Evolutionary conservation across 2,797 vertebrate genomes (phyloP).

Genomic region (Aeoliscus strigatus): DNA sequence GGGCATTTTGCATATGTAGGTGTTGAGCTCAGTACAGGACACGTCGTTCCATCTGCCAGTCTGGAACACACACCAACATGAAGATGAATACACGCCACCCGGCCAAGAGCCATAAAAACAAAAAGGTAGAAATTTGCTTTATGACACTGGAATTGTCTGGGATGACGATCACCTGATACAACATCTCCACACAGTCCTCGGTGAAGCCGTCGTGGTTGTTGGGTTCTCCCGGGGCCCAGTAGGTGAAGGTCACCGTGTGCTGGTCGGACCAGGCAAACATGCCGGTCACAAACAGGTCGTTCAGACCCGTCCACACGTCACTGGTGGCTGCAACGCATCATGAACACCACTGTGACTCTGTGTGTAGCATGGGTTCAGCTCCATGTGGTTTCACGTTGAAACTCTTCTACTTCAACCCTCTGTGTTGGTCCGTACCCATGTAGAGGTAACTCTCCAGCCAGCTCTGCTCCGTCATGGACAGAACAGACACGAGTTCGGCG

Average conservation of each 20-base stretch:
- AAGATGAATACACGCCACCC: not conserved
- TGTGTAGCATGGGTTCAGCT: too few relatives aligned
- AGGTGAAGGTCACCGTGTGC: constrained; percentile 66
- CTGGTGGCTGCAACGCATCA: constrained; percentile 55
- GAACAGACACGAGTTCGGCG: constrained; percentile 73
- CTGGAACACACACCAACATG: constrained; percentile 44
- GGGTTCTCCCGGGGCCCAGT: constrained; percentile 79
- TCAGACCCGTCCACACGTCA: constrained; percentile 76
- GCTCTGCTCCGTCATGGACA: constrained; percentile 74
- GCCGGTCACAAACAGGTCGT: constrained; percentile 59
- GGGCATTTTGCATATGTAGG: constrained; percentile 72
- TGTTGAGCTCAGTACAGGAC: constrained; percentile 72
- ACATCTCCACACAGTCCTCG: constrained; percentile 78
- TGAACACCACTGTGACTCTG: not conserved
- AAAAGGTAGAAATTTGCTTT: not conserved
- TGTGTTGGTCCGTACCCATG: constrained; percentile 56
- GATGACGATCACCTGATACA: constrained; percentile 49
- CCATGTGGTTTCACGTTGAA: too few relatives aligned
- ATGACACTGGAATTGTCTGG: not conserved
- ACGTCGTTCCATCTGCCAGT: constrained; percentile 77
- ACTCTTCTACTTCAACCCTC: not conserved
- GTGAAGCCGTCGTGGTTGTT: constrained; percentile 72
- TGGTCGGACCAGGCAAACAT: constrained; percentile 71
- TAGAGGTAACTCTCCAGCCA: constrained; percentile 81
- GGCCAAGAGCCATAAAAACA: too few relatives aligned